A percentile compares a stretch with the other conserved stretches of the same genome.
These are phyloP conservation scores for Marmota monax DNA, from an alignment of 2,113 vertebrate species.

Conservation along the genomic window DNA sequence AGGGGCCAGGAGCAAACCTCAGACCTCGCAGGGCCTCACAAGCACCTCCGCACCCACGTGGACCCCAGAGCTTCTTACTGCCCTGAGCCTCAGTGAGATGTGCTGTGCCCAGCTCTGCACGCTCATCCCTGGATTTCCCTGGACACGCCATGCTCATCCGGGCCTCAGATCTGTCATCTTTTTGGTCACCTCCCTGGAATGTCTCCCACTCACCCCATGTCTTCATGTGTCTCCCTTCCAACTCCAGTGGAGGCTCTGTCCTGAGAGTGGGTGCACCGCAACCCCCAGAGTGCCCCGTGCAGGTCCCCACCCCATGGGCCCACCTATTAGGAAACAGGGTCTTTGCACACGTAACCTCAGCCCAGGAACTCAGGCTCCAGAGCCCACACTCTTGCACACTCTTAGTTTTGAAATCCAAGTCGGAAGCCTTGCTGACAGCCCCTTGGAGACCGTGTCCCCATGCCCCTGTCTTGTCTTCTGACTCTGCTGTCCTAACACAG, in stretches of 20 bases:
- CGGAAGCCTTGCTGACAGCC: neutral
- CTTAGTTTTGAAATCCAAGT: no score
- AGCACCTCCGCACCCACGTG: fast-evolving
- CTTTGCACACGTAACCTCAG: neutral
- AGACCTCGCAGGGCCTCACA: fast-evolving
- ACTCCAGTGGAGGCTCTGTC: fast-evolving
- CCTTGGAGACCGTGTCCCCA: fast-evolving
- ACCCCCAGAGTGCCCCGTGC: no score
- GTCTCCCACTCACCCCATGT: fast-evolving
- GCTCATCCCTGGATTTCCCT: fast-evolving
- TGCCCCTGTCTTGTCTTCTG: neutral
- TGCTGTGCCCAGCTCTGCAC: no score
- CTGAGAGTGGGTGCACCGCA: no score
- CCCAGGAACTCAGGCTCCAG: neutral
- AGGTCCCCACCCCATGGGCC: neutral
- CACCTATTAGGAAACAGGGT: neutral
- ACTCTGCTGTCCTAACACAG: neutral
- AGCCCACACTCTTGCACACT: neutral
- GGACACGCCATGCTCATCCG: fast-evolving
- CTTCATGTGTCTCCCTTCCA: neutral
- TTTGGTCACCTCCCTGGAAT: no score
- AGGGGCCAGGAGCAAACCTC: neutral
- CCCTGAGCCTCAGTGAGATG: fast-evolving
- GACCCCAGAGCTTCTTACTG: fast-evolving
- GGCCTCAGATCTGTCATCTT: neutral